Percentiles rank a stretch among this genome's conserved stretches.
phyloP scores from a whole-genome alignment of 2,888 invertebrate genomes.

The Caenorhabditis drosophilae region DNA sequence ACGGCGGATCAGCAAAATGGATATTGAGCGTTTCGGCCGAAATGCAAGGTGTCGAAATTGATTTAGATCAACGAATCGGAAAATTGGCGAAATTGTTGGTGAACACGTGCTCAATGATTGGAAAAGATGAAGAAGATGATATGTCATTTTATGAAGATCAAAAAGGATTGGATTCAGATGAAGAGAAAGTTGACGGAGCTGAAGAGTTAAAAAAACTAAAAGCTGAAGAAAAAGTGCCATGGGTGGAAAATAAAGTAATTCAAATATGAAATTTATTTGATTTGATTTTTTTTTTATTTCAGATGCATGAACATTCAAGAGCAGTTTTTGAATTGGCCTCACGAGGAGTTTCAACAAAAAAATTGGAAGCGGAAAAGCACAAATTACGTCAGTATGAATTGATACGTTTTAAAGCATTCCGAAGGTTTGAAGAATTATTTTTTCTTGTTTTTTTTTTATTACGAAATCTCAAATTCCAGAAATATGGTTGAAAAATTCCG shows the following conservation, averaged over 20 bases:
- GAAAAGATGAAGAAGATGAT: constrained; percentile 49
- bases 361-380: constrained; percentile 89
- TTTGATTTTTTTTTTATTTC: constrained; percentile 9
- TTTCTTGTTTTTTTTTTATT: neutral
- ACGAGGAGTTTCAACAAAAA: constrained; percentile 84
- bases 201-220: constrained; percentile 41
- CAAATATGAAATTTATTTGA: neutral
- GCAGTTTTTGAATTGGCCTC: constrained; percentile 86
- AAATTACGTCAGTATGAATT: constrained; percentile 90
- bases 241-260: constrained; percentile 64
- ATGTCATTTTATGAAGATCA: constrained; percentile 36
- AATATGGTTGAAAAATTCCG: constrained; percentile 31
- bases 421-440: constrained; percentile 12
- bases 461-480: neutral
- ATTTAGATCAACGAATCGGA: constrained; percentile 71
- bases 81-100: constrained; percentile 91
- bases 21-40: constrained; percentile 96
- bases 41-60: constrained; percentile 79
- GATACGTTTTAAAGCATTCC: constrained; percentile 78
- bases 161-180: constrained; percentile 37
- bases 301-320: constrained; percentile 93
- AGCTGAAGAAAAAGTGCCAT: constrained; percentile 51
- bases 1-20: constrained; percentile 81
- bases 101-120: constrained; percentile 91
- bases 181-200: constrained; percentile 44